Evolutionary conservation across 2,113 vertebrate species (phyloP), one percentile per base, ranked within the genome.

Genomic region (Galemys pyrenaicus): DNA sequence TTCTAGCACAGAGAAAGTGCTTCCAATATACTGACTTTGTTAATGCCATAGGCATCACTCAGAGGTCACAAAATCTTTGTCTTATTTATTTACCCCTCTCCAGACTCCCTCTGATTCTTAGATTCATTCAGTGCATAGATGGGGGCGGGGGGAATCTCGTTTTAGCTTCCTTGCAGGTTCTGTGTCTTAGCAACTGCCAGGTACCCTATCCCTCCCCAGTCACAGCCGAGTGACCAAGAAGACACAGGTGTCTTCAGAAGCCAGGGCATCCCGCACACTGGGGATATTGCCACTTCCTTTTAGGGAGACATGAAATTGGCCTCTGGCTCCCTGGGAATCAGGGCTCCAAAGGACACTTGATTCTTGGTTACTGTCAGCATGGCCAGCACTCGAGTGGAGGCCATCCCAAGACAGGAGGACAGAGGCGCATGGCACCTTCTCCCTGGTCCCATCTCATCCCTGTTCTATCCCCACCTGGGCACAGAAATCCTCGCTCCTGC

Each of bases 241-340:
- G 60, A 4, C 54, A 11, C 26, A 2, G 44, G 19, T 13, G 0
- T 24, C 26, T 82, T 51, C 26, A 4, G 10, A 49, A 70, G n/a
- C 16, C 26, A 82, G 12, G 24, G 6, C 0, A 28, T 10, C 3
- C 3, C 3, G 2, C 78, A 24, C 32, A 0, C 0, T 3, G 3
- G 32, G 32, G 32, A 35, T 0, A 2, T 22, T 46, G 39, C n/a
- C 4, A 4, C 16, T 30, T 15, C 8, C 7, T 41, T 32, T 11
- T 22, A 60, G 39, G 75, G 17, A 58, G 54, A 32, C 32, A 24
- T 20, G 24, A 39, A 37, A 10, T 9, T 44, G 28, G 56, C 8
- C 37, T 46, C 44, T 20, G 3, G 26, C 8, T 20, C 32, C 8
- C 65, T 6, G 56, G 51, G 39, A 15, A 30, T 28, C 22, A 20